Conservation (phyloP, 2,888 invertebrate species). For the Nymphalis c-album region DNA sequence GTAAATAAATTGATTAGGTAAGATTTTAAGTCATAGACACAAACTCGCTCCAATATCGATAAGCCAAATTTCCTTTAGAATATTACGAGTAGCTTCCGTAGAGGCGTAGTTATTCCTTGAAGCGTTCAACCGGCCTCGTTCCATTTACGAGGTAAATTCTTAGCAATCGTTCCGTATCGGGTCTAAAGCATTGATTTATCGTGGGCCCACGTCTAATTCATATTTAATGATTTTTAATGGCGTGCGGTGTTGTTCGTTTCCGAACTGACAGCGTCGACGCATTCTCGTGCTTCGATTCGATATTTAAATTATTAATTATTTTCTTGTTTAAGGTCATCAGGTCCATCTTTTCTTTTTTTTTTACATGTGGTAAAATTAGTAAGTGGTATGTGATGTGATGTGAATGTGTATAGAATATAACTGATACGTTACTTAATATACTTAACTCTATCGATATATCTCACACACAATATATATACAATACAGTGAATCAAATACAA, state of each 20-base stretch:
- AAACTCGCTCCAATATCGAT: background rate
- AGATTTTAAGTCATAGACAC: too few relatives aligned
- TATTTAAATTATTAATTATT: background rate
- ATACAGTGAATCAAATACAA: too few relatives aligned
- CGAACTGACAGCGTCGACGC: background rate
- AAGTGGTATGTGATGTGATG: background rate
- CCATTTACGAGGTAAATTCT: conserved; percentile 23
- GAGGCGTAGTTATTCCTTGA: background rate
- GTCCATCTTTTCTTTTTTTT: too few relatives aligned
- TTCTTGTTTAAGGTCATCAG: background rate
- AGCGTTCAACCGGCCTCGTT: conserved; percentile 18
- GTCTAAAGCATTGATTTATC: conserved; percentile 48
- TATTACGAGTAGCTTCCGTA: background rate
- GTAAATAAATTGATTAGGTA: too few relatives aligned
- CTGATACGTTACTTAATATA: too few relatives aligned
- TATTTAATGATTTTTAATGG: conserved; percentile 51
- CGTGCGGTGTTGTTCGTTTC: conserved; percentile 26
- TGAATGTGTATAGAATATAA: background rate
- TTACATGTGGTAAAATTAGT: too few relatives aligned
- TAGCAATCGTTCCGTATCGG: conserved; percentile 18
- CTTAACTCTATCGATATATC: too few relatives aligned
- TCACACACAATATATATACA: too few relatives aligned
- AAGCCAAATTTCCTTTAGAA: conserved; percentile 3
- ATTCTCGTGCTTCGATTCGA: background rate
- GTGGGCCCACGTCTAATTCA: conserved; percentile 50